Evolutionary conservation across 2,113 vertebrate genomes (phyloP).

Genomic region (Saccopteryx leptura): DNA sequence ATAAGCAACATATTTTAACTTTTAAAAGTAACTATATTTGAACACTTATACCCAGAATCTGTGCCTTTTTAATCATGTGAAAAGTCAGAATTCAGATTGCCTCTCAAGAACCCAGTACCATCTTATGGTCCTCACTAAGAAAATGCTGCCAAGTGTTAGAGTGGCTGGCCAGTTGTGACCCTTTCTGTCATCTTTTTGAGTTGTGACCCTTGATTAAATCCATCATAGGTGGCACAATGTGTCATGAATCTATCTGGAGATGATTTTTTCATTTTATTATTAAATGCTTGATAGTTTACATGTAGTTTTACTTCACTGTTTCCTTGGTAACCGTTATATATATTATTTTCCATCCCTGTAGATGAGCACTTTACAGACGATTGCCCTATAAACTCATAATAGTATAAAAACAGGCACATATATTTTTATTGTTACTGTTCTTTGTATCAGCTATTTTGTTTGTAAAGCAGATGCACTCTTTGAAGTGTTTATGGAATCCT

Average conservation of each 20-base stretch:
- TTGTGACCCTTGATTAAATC: slow-evolving; percentile 40
- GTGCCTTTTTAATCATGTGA: not conserved
- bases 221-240: slow-evolving; percentile 58
- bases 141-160: not conserved
- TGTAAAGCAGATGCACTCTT: slow-evolving; percentile 73
- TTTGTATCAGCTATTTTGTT: slow-evolving; percentile 80
- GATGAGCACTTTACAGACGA: slow-evolving; percentile 78
- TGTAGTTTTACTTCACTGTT: slow-evolving; percentile 86
- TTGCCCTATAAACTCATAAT: slow-evolving; percentile 79
- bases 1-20: slow-evolving; percentile 50
- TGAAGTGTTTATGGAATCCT: slow-evolving; percentile 84
- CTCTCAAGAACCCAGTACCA: not conserved
- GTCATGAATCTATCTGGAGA: slow-evolving; percentile 55
- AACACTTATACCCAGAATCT: slow-evolving; percentile 6
- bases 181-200: slow-evolving; percentile 33
- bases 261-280: slow-evolving; percentile 86
- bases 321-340: slow-evolving; percentile 87
- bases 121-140: not conserved
- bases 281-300: slow-evolving; percentile 87
- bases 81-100: slow-evolving; percentile 49
- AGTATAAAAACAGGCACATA: slow-evolving; percentile 78
- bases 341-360: slow-evolving; percentile 84
- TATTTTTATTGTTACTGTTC: slow-evolving; percentile 81
- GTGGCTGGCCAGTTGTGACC: slow-evolving; percentile 42
- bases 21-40: slow-evolving; percentile 25